Evolutionary conservation across 1,140 invertebrate genomes (phyloP), one percentile per base, ranked within the genome.

Genomic region (Zophobas morio): DNA sequence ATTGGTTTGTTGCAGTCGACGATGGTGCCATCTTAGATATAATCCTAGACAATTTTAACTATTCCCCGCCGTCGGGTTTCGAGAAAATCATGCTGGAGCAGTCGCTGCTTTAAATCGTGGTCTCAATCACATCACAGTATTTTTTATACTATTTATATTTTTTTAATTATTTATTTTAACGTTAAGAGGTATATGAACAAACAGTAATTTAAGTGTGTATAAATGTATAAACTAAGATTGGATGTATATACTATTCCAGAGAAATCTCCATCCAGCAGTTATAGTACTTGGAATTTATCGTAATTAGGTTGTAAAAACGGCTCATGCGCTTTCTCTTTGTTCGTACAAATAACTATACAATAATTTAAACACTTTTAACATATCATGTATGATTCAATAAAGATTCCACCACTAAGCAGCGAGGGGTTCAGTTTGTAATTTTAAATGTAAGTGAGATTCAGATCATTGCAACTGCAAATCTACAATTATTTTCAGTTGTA

Each of bases 31-130:
- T 99, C 79, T 87, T 99, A 86, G 98, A 99, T 87, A 92, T 98
- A 80, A 94, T 97, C 81, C 91, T 99, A 86, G 94, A 96, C 77
- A 94, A 94, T 83, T 99, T 99, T 87, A 89, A 91, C 75, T 92
- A 96, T 85, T 88, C 92, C 1, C 93, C 95, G 51, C 98, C 98
- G 0, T 87, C 90, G 51, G 98, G 98, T 39, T 99, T 95, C 86
- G 96, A 98, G 78, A 94, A 95, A 88, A 99, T 99, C 78, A 96
- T 99, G 93, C 89, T 99, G 70, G 98, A 99, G 87, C 96, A 99
- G 86, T 98, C 97, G 1, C 89, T 99, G 34, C 92, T 99, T 76
- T 99, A 96, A 93, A 87, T 66, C 36, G 36, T n/a, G n/a, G n/a
- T n/a, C n/a, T n/a, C n/a, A n/a, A 42, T 46, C 32, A 66, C 60